A percentile compares a stretch with the other conserved stretches of the same genome.
Conservation (phyloP, 2,888 invertebrate genomes). For the Saturnia japonica region DNA sequence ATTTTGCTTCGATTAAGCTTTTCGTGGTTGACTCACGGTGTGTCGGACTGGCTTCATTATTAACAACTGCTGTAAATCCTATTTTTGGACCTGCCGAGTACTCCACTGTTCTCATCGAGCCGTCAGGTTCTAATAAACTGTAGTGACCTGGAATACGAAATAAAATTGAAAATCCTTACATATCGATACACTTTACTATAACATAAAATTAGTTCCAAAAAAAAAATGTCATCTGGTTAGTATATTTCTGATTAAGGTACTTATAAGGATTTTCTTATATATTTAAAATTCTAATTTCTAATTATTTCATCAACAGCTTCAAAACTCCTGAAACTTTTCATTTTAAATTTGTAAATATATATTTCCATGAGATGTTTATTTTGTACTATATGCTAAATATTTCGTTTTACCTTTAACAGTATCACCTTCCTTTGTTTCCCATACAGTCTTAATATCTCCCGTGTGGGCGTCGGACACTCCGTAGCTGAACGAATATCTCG, state of each 20-base stretch:
- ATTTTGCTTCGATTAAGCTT: slow-evolving; percentile 55
- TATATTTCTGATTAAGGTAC: background rate
- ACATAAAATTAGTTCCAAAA: background rate
- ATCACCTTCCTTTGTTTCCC: slow-evolving; percentile 84
- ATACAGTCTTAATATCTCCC: slow-evolving; percentile 83
- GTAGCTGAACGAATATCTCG: slow-evolving; percentile 83
- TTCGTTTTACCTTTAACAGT: slow-evolving; percentile 74
- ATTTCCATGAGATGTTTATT: too few species aligned
- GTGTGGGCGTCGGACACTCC: slow-evolving; percentile 83
- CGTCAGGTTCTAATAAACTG: slow-evolving; percentile 86
- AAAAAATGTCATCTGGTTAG: background rate
- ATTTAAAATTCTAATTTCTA: background rate
- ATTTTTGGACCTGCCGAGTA: slow-evolving; percentile 82
- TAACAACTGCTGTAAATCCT: slow-evolving; percentile 82
- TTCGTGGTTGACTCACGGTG: slow-evolving; percentile 35
- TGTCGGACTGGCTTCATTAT: slow-evolving; percentile 64
- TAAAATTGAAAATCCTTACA: background rate
- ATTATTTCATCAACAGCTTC: background rate
- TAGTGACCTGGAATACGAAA: slow-evolving; percentile 78
- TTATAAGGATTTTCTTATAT: background rate
- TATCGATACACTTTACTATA: background rate
- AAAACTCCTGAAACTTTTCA: too few species aligned
- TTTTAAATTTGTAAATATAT: too few species aligned
- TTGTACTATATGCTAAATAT: background rate
- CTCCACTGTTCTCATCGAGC: slow-evolving; percentile 82